Base-by-base conservation (phyloP, 2,113 vertebrate genomes). In the Hippocampus zosterae region DNA sequence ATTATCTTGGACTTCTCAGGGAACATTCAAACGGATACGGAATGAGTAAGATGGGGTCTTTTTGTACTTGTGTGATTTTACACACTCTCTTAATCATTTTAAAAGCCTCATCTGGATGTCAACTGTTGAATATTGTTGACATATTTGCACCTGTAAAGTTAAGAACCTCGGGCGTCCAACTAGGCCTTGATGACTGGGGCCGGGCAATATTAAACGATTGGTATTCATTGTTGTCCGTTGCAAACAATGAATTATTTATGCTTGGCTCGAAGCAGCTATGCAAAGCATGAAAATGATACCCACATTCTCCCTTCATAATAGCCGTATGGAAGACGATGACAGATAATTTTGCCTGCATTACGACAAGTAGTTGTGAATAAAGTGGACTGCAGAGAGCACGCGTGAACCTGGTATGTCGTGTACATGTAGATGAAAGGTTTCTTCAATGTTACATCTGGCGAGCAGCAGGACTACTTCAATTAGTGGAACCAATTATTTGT, bases 201-300 rank as follows among this genome's bases (percentile, higher is more conserved):
- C 68, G 75, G 72, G 75, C 81, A 85, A 88, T 89, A 91, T 88
- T 80, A 84, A 84, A 76, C 76, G 86, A 90, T 92, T 90, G 86
- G 88, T 91, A 92, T 92, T 92, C 92, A 88, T 81, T 82, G 84
- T 87, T 65, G 91, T 88, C 83, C 44, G 62, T 85, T 88, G 85
- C 73, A 80, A 78, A 80, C 77, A 69, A 91, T 93, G 89, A 92
- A 93, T 93, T 87, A 93, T 93, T 89, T 85, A 93, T 92, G 85
- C 41, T 59, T 82, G 50, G 87, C 88, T 91, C 75, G 76, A 76
- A 90, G 89, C 88, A 65, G 77, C 77, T 74, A 73, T 80, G 60
- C 78, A 71, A 82, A 76, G 82, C 65, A 77, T 75, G 73, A 74
- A 71, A 85, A 72, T 81, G 76, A 82, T 74, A 84, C 67, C 72